phyloP scores from a whole-genome alignment of 1,140 invertebrate species.

The Sipha flava region DNA sequence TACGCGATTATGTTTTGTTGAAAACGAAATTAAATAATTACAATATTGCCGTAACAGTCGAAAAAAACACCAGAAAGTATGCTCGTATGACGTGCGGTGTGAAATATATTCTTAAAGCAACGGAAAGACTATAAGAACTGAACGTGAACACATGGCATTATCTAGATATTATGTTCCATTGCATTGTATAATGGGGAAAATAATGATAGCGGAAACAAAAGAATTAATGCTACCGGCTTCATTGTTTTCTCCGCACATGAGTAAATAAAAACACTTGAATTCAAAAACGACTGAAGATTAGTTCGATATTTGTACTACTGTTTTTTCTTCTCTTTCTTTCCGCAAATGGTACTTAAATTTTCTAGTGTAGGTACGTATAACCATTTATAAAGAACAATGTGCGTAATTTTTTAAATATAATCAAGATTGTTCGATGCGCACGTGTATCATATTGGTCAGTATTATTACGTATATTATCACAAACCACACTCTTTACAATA shows the following conservation, averaged over 20 bases:
- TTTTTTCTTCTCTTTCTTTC: neutral
- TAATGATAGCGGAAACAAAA: neutral
- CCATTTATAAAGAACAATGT: neutral
- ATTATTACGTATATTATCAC: too few species aligned
- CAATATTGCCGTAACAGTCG: neutral
- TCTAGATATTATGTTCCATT: neutral
- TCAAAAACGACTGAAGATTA: neutral
- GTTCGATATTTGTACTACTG: neutral
- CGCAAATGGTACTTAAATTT: neutral
- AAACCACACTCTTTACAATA: too few species aligned
- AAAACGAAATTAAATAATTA: neutral
- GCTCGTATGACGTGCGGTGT: neutral
- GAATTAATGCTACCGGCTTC: neutral
- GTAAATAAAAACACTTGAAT: neutral
- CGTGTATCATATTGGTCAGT: too few species aligned
- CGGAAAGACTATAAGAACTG: neutral
- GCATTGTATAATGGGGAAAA: neutral
- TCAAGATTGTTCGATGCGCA: too few species aligned
- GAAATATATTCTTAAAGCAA: neutral
- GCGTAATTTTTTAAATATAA: too few species aligned
- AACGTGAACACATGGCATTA: neutral
- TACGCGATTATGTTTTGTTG: neutral
- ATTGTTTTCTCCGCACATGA: slow-evolving; percentile 4
- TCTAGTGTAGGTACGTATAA: neutral
- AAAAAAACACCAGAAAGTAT: neutral